Evolutionary conservation across 2,888 invertebrate species (phyloP), one percentile per base, ranked within the genome.

Genomic region (Thumatha senex): DNA sequence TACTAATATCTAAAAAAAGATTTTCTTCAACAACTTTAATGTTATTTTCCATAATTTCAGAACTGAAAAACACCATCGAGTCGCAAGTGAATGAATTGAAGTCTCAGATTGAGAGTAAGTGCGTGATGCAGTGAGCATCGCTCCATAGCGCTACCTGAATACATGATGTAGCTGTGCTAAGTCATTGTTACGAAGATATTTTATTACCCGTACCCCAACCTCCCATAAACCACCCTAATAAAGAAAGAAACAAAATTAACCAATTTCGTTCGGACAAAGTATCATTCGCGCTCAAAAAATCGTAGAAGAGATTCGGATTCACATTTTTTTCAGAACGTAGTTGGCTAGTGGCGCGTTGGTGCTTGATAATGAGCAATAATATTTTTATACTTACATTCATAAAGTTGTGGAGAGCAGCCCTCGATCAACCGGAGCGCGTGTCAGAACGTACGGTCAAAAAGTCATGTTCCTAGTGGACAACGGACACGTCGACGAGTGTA

Each of bases 81-180:
- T 96, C 97, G 90, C 98, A 98, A 95, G 97, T 98, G 93, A 98
- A 96, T 92, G 98, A 98, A 94, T 94, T 98, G 92, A 98, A 98
- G 94, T 95, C 97, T 88, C 97, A 97, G 93, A 96, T 98, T 92
- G 98, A 98, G 94, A 97, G 97, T 93, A 97, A 97, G 94, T 97
- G 97, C 94, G 96, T 96, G 92, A 95, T 97, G 94, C 97, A 97
- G 96, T 97, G 96, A 97, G 81, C 79, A 62, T 45, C 56, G 54
- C 60, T 61, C 48, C 55, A 49, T 54, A 46, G 29, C 53, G 57
- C 65, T 57, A 56, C 61, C 79, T 67, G 82, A 86, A 88, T 89
- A 88, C 89, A 90, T 90, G 89, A 90, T 89, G 89, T 89, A 89
- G 89, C 89, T 89, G 86, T 78, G 82, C 83, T 82, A 77, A 84